Percentiles rank a stretch among this genome's conserved stretches.
Evolutionary conservation across 2,888 invertebrate species (phyloP).

Genomic region (Ptilodon capucinus): DNA sequence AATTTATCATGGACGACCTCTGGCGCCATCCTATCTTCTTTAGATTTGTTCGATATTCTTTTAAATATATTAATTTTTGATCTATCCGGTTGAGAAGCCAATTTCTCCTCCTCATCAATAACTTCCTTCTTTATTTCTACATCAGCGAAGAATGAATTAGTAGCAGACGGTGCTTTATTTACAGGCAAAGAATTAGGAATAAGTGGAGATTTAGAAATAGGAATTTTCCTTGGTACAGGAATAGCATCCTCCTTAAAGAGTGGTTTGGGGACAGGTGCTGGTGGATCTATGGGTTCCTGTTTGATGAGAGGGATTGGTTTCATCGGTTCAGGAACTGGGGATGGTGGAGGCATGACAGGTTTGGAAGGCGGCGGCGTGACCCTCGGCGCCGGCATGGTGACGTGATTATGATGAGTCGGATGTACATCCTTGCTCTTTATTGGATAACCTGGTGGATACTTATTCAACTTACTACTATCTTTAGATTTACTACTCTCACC

Average conservation of each 20-base stretch:
- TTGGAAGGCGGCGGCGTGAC: conserved; percentile 42
- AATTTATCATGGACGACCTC: conserved; percentile 69
- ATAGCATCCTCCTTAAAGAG: conserved; percentile 63
- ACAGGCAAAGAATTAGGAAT: conserved; percentile 63
- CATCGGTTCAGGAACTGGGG: conserved; percentile 47
- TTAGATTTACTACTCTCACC: conserved; percentile 78
- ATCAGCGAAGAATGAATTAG: conserved; percentile 60
- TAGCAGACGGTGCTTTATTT: conserved; percentile 51
- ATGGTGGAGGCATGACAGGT: conserved; percentile 47
- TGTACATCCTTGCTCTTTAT: conserved; percentile 68
- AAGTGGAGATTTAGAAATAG: conserved; percentile 75
- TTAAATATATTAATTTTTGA: conserved; percentile 94
- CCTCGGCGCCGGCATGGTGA: conserved; percentile 66
- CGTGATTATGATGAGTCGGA: conserved; percentile 71
- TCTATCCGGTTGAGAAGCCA: conserved; percentile 91
- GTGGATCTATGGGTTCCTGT: conserved; percentile 63
- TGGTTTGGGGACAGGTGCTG: conserved; percentile 42
- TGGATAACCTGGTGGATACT: conserved; percentile 68
- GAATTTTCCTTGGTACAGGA: conserved; percentile 76
- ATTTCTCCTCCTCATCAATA: conserved; percentile 80
- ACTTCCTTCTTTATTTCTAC: conserved; percentile 79
- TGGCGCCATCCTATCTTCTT: conserved; percentile 81
- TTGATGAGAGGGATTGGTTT: conserved; percentile 58
- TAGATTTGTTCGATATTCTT: conserved; percentile 90
- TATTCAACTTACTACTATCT: conserved; percentile 75